Evolutionary conservation across 2,113 vertebrate species (phyloP).

Genomic region (Sapayoa aenigma): DNA sequence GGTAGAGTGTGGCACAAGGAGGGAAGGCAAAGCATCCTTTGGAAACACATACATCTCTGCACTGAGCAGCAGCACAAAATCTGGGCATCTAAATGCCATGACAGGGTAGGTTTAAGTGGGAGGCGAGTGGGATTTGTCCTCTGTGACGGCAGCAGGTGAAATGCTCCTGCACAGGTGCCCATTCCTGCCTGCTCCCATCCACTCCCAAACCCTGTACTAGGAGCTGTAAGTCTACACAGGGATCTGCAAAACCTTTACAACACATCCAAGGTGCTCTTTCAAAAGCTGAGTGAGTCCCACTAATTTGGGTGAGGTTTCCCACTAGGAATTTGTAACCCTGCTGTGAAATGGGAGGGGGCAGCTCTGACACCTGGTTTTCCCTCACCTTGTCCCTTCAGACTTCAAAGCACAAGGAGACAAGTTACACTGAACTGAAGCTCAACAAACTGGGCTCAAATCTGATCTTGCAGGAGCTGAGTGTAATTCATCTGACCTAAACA

Average conservation of each 20-base stretch:
- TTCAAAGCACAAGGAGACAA: background rate
- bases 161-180: background rate
- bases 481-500: background rate
- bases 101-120: background rate
- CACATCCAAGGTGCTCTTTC: background rate
- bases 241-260: background rate
- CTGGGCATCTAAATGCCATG: background rate
- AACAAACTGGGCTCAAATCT: background rate
- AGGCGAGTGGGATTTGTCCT: background rate
- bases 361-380: background rate
- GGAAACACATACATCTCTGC: background rate
- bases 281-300: background rate
- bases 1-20: background rate
- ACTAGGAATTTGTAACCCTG: background rate
- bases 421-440: background rate
- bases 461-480: background rate
- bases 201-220: background rate
- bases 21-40: background rate
- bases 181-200: background rate
- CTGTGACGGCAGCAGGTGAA: background rate
- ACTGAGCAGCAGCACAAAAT: background rate
- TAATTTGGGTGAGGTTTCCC: background rate
- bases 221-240: rapidly evolving
- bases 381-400: background rate
- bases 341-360: background rate